Evolutionary conservation across 35 echinoderm and acorn worm genomes (phyloP).

Genomic region (Apostichopus californicus): DNA sequence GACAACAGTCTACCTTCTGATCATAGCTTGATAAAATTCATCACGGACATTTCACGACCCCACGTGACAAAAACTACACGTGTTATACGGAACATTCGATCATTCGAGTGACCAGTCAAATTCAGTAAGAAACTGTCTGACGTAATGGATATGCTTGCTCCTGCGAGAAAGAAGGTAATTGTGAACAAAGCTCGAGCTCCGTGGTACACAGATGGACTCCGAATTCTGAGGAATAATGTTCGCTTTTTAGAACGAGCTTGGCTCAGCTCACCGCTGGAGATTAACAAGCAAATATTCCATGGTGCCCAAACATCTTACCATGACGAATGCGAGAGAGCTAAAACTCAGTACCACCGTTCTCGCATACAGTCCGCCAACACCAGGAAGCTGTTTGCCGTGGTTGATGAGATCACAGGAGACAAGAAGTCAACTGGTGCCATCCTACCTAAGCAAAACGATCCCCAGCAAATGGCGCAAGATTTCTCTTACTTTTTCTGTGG

Average conservation of each 20-base stretch:
- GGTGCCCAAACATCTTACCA: background rate
- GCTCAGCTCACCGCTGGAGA: too few relatives aligned
- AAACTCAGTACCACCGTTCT: background rate
- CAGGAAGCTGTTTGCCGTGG: background rate
- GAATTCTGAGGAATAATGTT: background rate
- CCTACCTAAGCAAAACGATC: background rate
- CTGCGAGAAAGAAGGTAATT: background rate
- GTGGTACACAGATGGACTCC: slow-evolving; percentile 36
- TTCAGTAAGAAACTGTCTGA: slow-evolving; percentile 12
- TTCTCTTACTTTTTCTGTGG: background rate
- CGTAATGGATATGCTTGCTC: background rate
- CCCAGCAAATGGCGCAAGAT: slow-evolving; percentile 13
- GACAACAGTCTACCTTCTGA: background rate
- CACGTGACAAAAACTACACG: background rate
- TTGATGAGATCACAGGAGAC: background rate
- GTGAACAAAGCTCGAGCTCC: background rate
- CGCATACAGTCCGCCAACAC: too few relatives aligned
- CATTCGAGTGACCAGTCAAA: background rate
- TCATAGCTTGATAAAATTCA: slow-evolving; percentile 10
- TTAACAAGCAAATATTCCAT: too few relatives aligned
- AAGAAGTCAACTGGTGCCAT: background rate
- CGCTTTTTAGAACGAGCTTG: background rate
- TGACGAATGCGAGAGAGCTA: background rate
- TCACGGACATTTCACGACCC: slow-evolving; percentile 22
- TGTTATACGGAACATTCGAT: slow-evolving; percentile 30